phyloP scores from a whole-genome alignment of 2,888 invertebrate species.

The Polyommatus iphigenia region DNA sequence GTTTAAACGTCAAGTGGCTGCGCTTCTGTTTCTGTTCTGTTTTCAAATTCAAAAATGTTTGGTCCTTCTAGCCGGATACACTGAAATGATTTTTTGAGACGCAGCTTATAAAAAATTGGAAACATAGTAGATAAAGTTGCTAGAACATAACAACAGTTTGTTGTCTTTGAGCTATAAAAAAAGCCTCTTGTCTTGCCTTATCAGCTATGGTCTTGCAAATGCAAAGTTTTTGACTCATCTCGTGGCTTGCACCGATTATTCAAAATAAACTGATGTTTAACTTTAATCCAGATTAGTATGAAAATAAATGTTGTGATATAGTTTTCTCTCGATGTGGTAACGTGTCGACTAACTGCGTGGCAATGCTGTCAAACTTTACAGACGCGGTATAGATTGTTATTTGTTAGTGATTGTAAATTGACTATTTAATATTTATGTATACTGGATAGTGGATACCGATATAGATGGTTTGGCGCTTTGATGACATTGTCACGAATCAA shows the following conservation, averaged over 20 bases:
- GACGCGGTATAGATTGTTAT: background rate
- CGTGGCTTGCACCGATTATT: no score
- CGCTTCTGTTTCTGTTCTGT: constrained; percentile 3
- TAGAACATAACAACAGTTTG: no score
- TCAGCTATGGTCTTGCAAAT: no score
- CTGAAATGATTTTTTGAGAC: background rate
- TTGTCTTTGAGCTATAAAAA: no score
- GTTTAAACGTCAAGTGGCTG: constrained; percentile 12
- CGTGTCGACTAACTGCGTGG: background rate
- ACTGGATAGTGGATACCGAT: no score
- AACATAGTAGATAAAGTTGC: no score
- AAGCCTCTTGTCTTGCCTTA: no score
- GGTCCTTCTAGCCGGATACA: background rate
- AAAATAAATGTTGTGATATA: background rate
- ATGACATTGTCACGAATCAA: no score
- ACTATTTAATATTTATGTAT: no score
- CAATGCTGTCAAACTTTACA: constrained; percentile 4
- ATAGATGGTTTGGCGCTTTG: no score
- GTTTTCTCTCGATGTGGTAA: background rate
- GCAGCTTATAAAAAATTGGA: background rate
- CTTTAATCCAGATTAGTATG: background rate
- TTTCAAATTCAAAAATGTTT: background rate
- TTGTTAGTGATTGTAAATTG: no score
- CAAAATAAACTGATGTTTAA: background rate
- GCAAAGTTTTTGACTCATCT: no score